Evolutionary conservation across 2,888 invertebrate species (phyloP), one percentile per base, ranked within the genome.

Genomic region (Leuctra nigra): DNA sequence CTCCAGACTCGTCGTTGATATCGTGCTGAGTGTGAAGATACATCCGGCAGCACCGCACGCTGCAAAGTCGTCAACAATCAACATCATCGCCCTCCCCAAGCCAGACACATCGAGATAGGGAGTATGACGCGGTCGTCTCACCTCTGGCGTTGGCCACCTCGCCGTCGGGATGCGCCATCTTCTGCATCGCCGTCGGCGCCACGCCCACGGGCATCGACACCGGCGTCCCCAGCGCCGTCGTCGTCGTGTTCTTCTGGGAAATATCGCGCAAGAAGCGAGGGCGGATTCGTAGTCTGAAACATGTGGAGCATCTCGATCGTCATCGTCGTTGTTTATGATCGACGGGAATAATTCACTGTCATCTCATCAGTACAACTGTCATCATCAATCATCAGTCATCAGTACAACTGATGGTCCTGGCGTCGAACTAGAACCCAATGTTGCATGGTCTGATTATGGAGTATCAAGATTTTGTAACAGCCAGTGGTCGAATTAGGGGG

Each of bases 101-200:
- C 6, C 29, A 11, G 29, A 7, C 11, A 29, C 29, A 29, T 29
- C 29, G 11, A 29, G 7, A 7, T 29, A 11, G 29, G 11, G 29
- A 29, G 29, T 7, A 29, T 11, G 7, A 29, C 29, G 11, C 11
- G 29, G 29, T 14, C 20, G 6, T 3, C 56, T 66, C 73, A 87
- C 89, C 90, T 80, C 74, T 82, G 1, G 81, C 91, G 70, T 83
- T 91, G 50, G 87, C 93, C 60, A 84, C 73, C 75, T 95, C 95
- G 4, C 95, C 95, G 16, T 91, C 87, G 0, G 86, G 82, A 74
- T 93, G 90, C 0, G 93, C 93, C 88, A 95, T 85, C 65, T 81
- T 80, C 70, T 94, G 93, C 89, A 93, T 91, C 0, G 93, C 94
- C 1, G 91, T 86, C 0, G 95, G 93, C 0, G 93, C 83, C 59